Evolutionary conservation across 2,113 vertebrate species (phyloP).

Genomic region (Dolichallabes microphthalmus): DNA sequence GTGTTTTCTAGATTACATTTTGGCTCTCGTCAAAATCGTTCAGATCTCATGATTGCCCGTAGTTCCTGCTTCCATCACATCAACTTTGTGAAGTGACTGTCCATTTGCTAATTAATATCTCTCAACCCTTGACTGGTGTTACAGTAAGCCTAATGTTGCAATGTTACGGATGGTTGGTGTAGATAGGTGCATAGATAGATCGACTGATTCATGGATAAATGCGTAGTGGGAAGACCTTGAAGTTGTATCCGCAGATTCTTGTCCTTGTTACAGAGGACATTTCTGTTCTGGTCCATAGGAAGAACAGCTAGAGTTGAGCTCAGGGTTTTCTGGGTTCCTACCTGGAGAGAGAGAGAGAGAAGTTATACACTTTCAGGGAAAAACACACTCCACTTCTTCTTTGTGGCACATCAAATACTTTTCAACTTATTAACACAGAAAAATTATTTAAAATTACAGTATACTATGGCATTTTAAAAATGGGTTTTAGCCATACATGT

Average conservation of each 20-base stretch:
- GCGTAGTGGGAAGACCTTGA: not conserved
- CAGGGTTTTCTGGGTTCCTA: conserved; percentile 61
- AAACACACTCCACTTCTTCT: not conserved
- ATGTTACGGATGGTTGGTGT: too few relatives aligned
- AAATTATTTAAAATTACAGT: conserved; percentile 5
- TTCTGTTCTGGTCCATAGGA: conserved; percentile 51
- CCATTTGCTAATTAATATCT: too few relatives aligned
- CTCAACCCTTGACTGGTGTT: too few relatives aligned
- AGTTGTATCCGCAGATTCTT: conserved; percentile 41
- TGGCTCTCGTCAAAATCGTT: too few relatives aligned
- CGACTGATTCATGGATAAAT: not conserved
- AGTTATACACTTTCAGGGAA: not conserved
- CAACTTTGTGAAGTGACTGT: too few relatives aligned
- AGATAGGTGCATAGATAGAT: not conserved
- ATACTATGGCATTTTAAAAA: conserved; percentile 16
- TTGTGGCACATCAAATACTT: conserved; percentile 6
- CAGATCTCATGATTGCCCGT: too few relatives aligned
- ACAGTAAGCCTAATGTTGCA: too few relatives aligned
- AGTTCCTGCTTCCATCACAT: too few relatives aligned
- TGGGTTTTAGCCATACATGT: conserved; percentile 13
- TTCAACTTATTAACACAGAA: conserved; percentile 2
- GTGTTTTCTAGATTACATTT: too few relatives aligned
- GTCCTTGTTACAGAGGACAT: conserved; percentile 59
- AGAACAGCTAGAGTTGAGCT: conserved; percentile 56
- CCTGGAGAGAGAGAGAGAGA: conserved; percentile 61